Evolutionary conservation across 1,140 invertebrate genomes (phyloP).

Genomic region (Pentalonia nigronervosa): DNA sequence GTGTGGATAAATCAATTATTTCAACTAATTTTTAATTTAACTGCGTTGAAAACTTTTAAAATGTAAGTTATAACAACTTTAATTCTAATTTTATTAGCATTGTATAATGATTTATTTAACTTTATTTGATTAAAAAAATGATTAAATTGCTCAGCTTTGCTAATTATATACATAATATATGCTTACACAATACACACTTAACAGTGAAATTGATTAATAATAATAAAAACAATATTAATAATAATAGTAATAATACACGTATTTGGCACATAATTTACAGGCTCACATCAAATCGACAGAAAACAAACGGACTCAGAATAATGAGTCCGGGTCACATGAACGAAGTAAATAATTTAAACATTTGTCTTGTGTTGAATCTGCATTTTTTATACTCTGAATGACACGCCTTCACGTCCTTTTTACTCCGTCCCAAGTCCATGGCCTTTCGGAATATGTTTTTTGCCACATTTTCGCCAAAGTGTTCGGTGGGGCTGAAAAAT

Average conservation of each 20-base stretch:
- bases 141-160: not conserved
- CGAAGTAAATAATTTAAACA: conserved; percentile 51
- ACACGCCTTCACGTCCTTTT: conserved; percentile 49
- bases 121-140: not conserved
- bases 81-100: not conserved
- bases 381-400: conserved; percentile 57
- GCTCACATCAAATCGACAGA: not conserved
- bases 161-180: not conserved
- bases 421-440: conserved; percentile 44
- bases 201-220: not conserved
- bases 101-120: not conserved
- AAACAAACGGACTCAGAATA: not conserved
- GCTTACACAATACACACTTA: not conserved
- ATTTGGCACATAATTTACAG: conserved; percentile 39
- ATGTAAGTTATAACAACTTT: not conserved
- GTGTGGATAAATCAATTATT: not conserved
- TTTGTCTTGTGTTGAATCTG: conserved; percentile 44
- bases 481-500: conserved; percentile 46
- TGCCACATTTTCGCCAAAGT: conserved; percentile 43
- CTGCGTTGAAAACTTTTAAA: not conserved
- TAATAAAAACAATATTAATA: not conserved
- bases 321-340: not conserved
- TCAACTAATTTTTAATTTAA: not conserved
- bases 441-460: conserved; percentile 52
- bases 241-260: conserved; percentile 3